These are phyloP conservation scores for Scopus umbretta DNA, from an alignment of 2,113 vertebrate genomes.

Conservation along the genomic window DNA sequence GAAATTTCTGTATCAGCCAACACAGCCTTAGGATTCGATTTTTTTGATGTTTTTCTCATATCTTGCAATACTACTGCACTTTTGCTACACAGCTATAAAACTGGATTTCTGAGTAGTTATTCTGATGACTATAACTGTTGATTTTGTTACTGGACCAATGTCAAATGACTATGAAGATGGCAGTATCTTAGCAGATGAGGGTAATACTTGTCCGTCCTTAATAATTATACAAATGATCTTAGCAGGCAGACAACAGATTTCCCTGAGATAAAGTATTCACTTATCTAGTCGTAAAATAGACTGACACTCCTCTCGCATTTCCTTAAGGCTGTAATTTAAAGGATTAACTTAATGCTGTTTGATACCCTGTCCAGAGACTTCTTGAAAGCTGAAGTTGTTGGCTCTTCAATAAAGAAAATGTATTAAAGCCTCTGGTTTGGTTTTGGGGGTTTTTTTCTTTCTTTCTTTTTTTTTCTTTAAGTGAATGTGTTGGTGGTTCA, in stretches of 20 bases:
- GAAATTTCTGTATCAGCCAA: background rate
- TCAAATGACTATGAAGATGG: background rate
- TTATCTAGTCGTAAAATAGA: background rate
- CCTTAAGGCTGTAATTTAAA: slow-evolving; percentile 28
- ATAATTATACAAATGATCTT: background rate
- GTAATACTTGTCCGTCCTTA: background rate
- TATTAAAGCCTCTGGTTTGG: background rate
- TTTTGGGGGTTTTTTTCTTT: background rate
- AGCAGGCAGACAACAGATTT: background rate
- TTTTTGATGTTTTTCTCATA: background rate
- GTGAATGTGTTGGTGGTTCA: background rate
- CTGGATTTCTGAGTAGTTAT: background rate
- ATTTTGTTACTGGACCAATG: background rate
- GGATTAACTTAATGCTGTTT: slow-evolving; percentile 32
- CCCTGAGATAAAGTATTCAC: background rate
- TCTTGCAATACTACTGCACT: background rate
- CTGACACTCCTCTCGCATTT: background rate
- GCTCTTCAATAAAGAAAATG: background rate
- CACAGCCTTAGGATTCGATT: background rate
- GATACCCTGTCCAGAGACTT: slow-evolving; percentile 5
- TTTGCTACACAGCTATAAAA: background rate
- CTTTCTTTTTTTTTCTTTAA: background rate
- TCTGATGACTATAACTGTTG: background rate
- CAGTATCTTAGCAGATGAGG: background rate
- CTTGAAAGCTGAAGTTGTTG: background rate